These are phyloP conservation scores for Malurus elegans DNA, from an alignment of 2,113 vertebrate genomes.

Conservation along the genomic window DNA sequence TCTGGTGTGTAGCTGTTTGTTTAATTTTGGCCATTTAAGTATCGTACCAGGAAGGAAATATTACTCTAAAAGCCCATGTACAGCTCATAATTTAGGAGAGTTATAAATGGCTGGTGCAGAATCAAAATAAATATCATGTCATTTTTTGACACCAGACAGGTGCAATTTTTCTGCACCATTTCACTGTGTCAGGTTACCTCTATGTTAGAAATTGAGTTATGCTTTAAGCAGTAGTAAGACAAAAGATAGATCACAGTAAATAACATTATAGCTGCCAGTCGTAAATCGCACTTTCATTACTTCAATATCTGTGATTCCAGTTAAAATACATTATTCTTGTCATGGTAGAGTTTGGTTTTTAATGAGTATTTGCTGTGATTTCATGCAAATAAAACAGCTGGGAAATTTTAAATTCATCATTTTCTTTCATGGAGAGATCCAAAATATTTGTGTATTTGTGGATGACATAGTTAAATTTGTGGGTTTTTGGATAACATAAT, in stretches of 20 bases:
- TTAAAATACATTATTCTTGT: background rate
- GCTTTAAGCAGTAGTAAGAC: background rate
- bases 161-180: background rate
- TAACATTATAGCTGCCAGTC: background rate
- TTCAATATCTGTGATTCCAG: background rate
- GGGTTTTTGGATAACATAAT: background rate
- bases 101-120: background rate
- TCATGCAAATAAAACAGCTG: background rate
- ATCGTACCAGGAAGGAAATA: background rate
- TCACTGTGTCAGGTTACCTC: background rate
- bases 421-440: background rate
- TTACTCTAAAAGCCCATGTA: fast-evolving
- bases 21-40: background rate
- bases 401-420: background rate
- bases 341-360: background rate
- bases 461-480: background rate
- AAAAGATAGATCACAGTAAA: background rate
- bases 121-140: background rate
- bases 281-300: background rate
- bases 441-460: background rate
- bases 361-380: background rate
- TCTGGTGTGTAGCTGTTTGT: background rate
- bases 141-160: background rate
- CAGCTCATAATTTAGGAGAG: background rate
- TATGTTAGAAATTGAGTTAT: background rate